Evolutionary conservation across 2,888 invertebrate genomes (phyloP), one percentile per base, ranked within the genome.

Genomic region (Nematopogon swammerdamellus): DNA sequence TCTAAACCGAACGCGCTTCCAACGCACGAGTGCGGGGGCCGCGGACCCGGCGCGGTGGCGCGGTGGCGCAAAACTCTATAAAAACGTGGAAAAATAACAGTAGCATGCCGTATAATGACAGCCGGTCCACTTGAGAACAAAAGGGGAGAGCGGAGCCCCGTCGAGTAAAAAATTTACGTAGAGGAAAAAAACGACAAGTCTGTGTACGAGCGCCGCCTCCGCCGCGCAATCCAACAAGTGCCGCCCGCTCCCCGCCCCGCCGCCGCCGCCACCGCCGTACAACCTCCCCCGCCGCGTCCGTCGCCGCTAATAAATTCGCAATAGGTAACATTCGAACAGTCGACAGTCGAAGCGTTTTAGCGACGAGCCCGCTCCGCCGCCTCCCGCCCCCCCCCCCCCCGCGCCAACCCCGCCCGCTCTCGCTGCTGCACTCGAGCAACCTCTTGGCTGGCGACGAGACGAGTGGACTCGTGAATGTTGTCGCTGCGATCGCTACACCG

Each of bases 91-190:
- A 77, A 77, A 75, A 73, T 68, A 73, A 80, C 77, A 73, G 77
- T 77, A 76, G 76, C 80, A 80, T 80, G 73, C 79, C 79, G 79
- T 75, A 80, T 80, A 80, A 80, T 80, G 80, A 80, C 80, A 80
- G 80, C 80, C 80, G 80, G 80, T 77, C 79, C 80, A 80, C 80
- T 80, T 80, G 79, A 79, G 76, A 79, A 80, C 79, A 80, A 79
- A 77, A 72, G 79, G 73, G 76, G 79, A 72, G 72, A 75, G 74
- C 68, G 59, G 71, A 71, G 75, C 62, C 73, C 70, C 74, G 74
- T 67, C 66, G 77, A 74, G 77, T 71, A 77, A 79, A 74, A 77
- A 79, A 76, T 75, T 76, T 66, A 70, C 67, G 65, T 70, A 70
- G 73, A 77, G 74, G 68, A 68, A 70, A 75, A 77, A 44, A 44